Base-by-base conservation (phyloP, 2,797 vertebrate species). In the Heliangelus exortis region DNA sequence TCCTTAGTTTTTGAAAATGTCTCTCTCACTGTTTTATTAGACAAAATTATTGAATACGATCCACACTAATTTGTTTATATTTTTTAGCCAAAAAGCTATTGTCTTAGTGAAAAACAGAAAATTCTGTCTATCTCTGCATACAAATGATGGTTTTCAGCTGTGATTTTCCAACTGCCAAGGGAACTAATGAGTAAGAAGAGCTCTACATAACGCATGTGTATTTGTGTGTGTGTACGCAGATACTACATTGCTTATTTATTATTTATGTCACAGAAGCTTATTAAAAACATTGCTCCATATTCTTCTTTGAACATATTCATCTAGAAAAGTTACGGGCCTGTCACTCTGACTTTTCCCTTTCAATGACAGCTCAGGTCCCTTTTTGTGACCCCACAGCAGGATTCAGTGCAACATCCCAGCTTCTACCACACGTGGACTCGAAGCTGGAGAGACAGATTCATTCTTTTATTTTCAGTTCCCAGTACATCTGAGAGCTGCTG, bases 111-210 rank as follows among this genome's bases (percentile, higher is more conserved):
- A 88, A 91, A 8, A 1, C 25, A 81, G 54, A 92, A 78, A 75
- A 82, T 69, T 84, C 79, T 59, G 3, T 81, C n/a, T 92, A 9
- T 76, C 41, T 76, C 67, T 84, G 80, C 39, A 86, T 91, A 71
- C 63, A 87, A 93, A 83, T 7, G 3, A 79, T 63, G 90, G 62
- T 39, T 91, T 95, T 81, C 71, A 74, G 63, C 50, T 82, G 53
- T 79, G 67, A 79, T 93, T 87, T 92, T 84, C 55, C 76, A 77
- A 67, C 41, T 94, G 67, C 29, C 1, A 1, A 51, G 25, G 45
- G 83, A 93, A 71, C 82, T 76, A 80, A 65, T 47, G 71, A 65
- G 47, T 68, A 72, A 95, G 53, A 84, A 76, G 45, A 88, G 80
- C 21, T 79, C 50, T 92, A 92, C 31, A 6, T 84, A 90, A 95